phyloP scores from a whole-genome alignment of 2,797 vertebrate genomes.

The Iguana delicatissima region DNA sequence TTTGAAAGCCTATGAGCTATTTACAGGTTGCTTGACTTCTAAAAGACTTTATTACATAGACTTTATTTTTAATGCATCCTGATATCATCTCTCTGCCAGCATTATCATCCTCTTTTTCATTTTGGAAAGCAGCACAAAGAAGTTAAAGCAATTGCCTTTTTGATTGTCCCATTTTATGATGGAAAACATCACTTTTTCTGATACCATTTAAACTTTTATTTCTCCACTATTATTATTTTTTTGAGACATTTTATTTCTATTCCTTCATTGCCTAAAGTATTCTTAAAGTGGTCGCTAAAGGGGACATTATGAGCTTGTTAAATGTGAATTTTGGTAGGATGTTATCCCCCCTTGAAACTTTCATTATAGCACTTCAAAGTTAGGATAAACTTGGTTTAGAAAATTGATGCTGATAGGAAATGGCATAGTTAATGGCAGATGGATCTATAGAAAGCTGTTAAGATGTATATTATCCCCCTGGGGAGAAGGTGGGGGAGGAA shows the following conservation, averaged over 20 bases:
- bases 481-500: conserved; percentile 62
- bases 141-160: conserved; percentile 70
- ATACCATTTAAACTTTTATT: conserved; percentile 68
- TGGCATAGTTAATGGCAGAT: conserved; percentile 88
- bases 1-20: conserved; percentile 29
- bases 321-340: conserved; percentile 80
- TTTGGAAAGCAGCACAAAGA: conserved; percentile 43
- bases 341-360: conserved; percentile 71
- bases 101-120: conserved; percentile 36
- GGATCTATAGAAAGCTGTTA: conserved; percentile 87
- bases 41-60: conserved; percentile 38
- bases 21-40: conserved; percentile 45
- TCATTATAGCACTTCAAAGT: conserved; percentile 83
- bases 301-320: conserved; percentile 76
- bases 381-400: conserved; percentile 81
- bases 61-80: conserved; percentile 56
- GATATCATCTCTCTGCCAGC: conserved; percentile 10
- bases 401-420: conserved; percentile 84
- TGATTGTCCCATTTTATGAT: conserved; percentile 60
- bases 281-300: conserved; percentile 75
- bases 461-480: conserved; percentile 86
- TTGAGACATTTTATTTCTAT: conserved; percentile 70
- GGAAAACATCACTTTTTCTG: conserved; percentile 67
- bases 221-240: conserved; percentile 61
- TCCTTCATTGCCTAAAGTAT: conserved; percentile 67